Percentiles rank a stretch among this genome's conserved stretches.
These are phyloP conservation scores for Laticauda laticaudata DNA, from an alignment of 2,113 vertebrate species.

Conservation along the genomic window DNA sequence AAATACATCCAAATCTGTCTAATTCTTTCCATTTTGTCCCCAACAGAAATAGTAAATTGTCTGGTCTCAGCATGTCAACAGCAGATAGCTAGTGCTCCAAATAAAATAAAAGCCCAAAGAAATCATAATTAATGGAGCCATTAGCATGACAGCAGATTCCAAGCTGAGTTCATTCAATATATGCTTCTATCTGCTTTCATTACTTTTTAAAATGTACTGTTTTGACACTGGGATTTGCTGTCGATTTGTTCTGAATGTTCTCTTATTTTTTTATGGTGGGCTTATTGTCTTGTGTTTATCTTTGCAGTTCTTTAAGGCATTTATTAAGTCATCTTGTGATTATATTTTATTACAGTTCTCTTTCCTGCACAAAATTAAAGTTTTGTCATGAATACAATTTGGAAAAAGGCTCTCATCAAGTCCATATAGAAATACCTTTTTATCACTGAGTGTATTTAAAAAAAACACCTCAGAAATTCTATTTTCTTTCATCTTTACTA, in stretches of 20 bases:
- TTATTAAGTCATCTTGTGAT: background rate
- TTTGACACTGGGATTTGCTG: slow-evolving; percentile 13
- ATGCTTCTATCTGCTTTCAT: background rate
- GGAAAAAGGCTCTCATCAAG: background rate
- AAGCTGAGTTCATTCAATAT: background rate
- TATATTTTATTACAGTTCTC: background rate
- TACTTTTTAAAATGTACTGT: background rate
- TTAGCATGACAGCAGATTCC: background rate
- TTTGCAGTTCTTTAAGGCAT: background rate
- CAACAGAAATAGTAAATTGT: slow-evolving; percentile 10
- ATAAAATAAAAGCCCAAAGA: slow-evolving; percentile 4
- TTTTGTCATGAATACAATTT: background rate
- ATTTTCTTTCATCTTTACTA: background rate
- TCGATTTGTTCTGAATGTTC: background rate
- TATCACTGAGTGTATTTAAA: background rate
- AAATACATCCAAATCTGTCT: background rate
- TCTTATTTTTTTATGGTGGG: background rate
- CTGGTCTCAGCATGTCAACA: background rate
- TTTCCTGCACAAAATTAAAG: background rate
- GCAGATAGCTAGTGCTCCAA: background rate
- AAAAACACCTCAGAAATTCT: background rate
- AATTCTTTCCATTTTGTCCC: background rate
- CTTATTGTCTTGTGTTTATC: slow-evolving; percentile 2
- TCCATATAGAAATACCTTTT: background rate
- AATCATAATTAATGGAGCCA: slow-evolving; percentile 11